Conservation (phyloP, 2,113 vertebrate genomes). For the Solea senegalensis region DNA sequence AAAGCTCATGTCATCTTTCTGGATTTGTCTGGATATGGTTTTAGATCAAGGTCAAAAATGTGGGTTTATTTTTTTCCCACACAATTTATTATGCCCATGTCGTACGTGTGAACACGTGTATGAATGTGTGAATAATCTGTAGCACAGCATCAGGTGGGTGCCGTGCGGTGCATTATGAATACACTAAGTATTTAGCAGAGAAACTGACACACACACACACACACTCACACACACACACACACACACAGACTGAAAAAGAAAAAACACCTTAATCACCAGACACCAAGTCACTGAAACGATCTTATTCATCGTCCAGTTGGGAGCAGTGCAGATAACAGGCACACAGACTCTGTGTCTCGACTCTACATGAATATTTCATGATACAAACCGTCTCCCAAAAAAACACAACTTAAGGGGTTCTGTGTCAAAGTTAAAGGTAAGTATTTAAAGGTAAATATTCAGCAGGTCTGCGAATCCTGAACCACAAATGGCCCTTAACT, state of each 20-base stretch:
- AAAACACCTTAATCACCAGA: slow-evolving; percentile 7
- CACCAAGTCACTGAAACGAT: slow-evolving; percentile 9
- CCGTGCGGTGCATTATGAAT: neutral
- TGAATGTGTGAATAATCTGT: neutral
- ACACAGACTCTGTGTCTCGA: slow-evolving; percentile 15
- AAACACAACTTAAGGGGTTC: neutral
- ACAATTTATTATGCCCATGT: neutral
- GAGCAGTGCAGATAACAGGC: neutral
- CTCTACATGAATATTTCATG: slow-evolving; percentile 27
- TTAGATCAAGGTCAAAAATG: neutral
- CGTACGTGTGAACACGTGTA: too few relatives aligned
- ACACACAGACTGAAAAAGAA: neutral
- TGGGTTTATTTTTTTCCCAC: neutral
- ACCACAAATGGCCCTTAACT: neutral
- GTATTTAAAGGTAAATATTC: neutral
- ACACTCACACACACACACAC: neutral
- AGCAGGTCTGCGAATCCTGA: neutral
- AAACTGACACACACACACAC: neutral
- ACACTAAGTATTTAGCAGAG: neutral
- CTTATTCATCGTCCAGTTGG: neutral
- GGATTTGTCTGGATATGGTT: slow-evolving; percentile 28
- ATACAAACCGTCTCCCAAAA: neutral
- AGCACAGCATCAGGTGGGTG: neutral
- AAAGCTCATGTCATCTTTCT: slow-evolving; percentile 38
- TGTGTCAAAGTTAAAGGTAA: slow-evolving; percentile 1